phyloP scores from a whole-genome alignment of 2,888 invertebrate species.

The Spodoptera picta region DNA sequence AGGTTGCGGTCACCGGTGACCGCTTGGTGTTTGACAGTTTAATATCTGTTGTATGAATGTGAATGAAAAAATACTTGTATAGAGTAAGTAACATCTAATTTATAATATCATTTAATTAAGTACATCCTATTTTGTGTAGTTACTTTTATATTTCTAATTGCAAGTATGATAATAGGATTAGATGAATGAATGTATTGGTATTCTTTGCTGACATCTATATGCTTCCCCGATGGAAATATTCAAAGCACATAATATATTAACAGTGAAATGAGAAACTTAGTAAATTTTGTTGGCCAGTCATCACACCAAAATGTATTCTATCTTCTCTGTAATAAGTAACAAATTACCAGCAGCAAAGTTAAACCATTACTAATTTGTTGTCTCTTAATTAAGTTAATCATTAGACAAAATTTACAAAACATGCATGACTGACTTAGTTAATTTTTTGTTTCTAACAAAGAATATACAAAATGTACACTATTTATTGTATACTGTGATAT shows the following conservation, averaged over 20 bases:
- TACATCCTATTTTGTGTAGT: background rate
- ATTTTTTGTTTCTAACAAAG: constrained; percentile 48
- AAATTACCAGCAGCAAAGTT: background rate
- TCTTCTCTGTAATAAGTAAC: too few species aligned
- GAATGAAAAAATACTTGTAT: constrained; percentile 16
- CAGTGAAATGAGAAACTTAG: constrained; percentile 9
- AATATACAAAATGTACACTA: constrained; percentile 45
- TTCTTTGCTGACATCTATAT: constrained; percentile 8
- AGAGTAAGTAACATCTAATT: constrained; percentile 4
- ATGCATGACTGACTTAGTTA: constrained; percentile 60
- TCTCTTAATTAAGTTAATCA: constrained; percentile 19
- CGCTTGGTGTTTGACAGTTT: too few species aligned
- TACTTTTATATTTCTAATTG: too few species aligned
- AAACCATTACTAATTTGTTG: constrained; percentile 7
- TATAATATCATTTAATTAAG: background rate
- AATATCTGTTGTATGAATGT: constrained; percentile 15
- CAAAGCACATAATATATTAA: constrained; percentile 1
- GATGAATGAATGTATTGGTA: constrained; percentile 1
- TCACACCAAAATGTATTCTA: constrained; percentile 11
- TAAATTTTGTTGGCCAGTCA: constrained; percentile 3
- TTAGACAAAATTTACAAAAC: constrained; percentile 32
- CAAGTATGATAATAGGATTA: background rate
- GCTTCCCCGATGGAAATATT: constrained; percentile 9
- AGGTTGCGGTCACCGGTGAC: too few species aligned
- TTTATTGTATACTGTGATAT: constrained; percentile 69